phyloP scores from a whole-genome alignment of 2,113 vertebrate genomes.

The Todiramphus saurophagus region DNA sequence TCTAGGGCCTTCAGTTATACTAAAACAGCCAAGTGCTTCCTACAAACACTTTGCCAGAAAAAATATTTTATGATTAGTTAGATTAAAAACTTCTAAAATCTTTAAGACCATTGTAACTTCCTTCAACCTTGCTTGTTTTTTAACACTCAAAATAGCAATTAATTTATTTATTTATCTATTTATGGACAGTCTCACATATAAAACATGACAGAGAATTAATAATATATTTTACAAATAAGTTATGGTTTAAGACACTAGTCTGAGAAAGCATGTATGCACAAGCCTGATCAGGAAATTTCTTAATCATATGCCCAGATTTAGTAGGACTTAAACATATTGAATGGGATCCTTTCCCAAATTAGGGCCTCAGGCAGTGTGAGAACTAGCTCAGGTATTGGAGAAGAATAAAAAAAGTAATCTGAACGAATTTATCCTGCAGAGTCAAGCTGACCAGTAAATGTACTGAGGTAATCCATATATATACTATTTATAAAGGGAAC shows the following conservation, averaged over 20 bases:
- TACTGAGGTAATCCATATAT: background rate
- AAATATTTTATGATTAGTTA: background rate
- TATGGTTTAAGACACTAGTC: background rate
- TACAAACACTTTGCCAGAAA: background rate
- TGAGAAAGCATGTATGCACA: background rate
- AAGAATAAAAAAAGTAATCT: background rate
- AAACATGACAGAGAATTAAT: background rate
- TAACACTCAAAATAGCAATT: background rate
- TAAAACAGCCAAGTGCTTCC: background rate
- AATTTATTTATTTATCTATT: slow-evolving; percentile 6
- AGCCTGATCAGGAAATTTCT: background rate
- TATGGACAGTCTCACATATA: background rate
- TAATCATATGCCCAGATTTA: background rate
- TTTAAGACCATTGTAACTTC: background rate
- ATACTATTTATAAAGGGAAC: background rate
- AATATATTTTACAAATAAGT: slow-evolving; percentile 31
- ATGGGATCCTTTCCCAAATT: background rate
- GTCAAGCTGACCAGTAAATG: background rate
- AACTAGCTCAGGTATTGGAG: background rate
- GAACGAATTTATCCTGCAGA: background rate
- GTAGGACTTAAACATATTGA: background rate
- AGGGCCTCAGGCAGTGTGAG: background rate
- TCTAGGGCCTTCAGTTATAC: background rate
- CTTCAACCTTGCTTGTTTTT: background rate
- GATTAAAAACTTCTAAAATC: background rate